Base-by-base conservation (phyloP, 2,113 vertebrate species). In the Oceanodroma tethys region DNA sequence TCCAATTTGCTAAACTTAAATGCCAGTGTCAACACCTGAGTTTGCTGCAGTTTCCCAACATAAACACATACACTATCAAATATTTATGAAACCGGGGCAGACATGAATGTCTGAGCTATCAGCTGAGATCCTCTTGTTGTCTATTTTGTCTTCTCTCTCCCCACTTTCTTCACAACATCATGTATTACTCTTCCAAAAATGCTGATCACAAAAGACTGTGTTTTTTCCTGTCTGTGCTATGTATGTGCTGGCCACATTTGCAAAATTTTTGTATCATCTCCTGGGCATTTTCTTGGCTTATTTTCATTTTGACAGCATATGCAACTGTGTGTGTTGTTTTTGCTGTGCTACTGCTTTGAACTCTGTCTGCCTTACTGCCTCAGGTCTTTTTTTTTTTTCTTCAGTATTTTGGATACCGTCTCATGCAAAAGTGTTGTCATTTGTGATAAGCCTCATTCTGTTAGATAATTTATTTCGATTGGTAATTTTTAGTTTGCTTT, bases 231-330 rank as follows among this genome's bases (percentile, higher is more conserved):
- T 93, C 34, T 84, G 7, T 87, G 29, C 73, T 79, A 26, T 82
- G 10, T 48, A 17, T 72, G 7, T 82, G 40, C 84, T 95, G 34
- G 9, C 73, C 2, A 0, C 19, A 45, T 85, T 79, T 94, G 52
- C 56, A 94, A 74, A 71, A 59, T 65, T 72, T 93, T 88, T 67
- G 0, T 75, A 18, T 88, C 92, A 18, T 88, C 92, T 96, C 22
- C 53, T 62, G 40, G 84, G 95, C 45, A 72, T 94, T 85, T 95
- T 87, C 81, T 93, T 96, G 48, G 30, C 36, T 93, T 88, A 50
- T 93, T 96, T 96, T 95, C 27, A 26, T 90, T 94, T 93, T 96
- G 62, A 91, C 66, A 87, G 45, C 68, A 11, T 76, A 50, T 88
- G 67, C 16, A 50, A 74, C 45, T 71, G 6, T 36, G 25, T 65